Evolutionary conservation across 2,888 invertebrate species (phyloP), one percentile per base, ranked within the genome.

Genomic region (Craniophora ligustri): DNA sequence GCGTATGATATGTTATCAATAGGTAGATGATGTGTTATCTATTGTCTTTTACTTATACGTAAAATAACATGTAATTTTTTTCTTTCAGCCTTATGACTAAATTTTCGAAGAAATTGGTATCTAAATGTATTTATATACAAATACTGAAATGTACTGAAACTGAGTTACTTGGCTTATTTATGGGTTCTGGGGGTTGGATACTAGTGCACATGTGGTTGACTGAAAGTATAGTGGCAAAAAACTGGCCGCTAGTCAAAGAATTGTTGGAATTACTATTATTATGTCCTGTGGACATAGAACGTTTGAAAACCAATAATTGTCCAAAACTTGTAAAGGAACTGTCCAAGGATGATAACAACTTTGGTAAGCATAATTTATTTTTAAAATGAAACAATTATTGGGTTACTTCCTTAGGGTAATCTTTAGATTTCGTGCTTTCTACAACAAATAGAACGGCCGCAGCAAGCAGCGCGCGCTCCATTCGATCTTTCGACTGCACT

Each of bases 61-160:
- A 41, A 30, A 47, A 39, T 32, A 1, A 21, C 42, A 26, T 3
- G n/a, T 26, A n/a, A 6, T 38, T 73, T 64, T 74, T 82, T 73
- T 77, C 74, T 95, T 95, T 75, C 94, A 98, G 98, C 86, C 95
- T 99, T 82, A 99, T 99, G 98, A 97, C 97, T 38, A 98, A 98
- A 88, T 98, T 97, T 94, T 98, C 98, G 1, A 98, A 97, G 87
- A 99, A 98, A 89, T 94, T 99, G 71, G 98, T 99, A 47, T 98
- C 98, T 75, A 98, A 98, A 94, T 98, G 98, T 92, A 97, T 98
- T 79, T 99, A 98, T 83, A 96, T 98, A 76, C 97, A 98, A 86
- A 98, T 99, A 79, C 92, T 99, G 55, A 97, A 97, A 88, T 96
- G 96, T 62, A 98, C 98, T 8, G 96, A 97, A 82, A 95, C 96